Base-by-base conservation (phyloP, 2,797 vertebrate genomes). In the Liparis tanakae region DNA sequence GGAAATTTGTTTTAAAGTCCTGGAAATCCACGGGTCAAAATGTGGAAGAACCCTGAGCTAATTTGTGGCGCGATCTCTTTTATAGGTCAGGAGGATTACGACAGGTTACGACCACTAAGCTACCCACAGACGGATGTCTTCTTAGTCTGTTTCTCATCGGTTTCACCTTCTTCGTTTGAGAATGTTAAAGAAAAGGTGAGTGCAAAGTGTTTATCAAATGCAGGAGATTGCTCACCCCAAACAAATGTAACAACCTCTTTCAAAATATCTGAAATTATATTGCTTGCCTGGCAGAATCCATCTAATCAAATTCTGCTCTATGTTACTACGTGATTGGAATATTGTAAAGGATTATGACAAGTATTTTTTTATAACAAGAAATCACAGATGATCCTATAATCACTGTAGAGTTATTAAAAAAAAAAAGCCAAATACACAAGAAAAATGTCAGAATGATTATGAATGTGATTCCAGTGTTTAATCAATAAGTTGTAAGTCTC, bases 91-190 rank as follows among this genome's bases (percentile, higher is more conserved):
- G 95, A 95, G 80, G 94, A 95, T 80, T 95, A 95, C 0, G 94
- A 95, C 82, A 86, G 94, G 76, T 90, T 95, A 89, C 88, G 95
- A 81, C 95, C 95, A 71, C 86, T 95, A 82, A 94, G 92, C 84
- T 95, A 95, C 85, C 95, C 95, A 22, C 95, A 95, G 87, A 95
- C 95, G 0, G 94, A 95, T 5, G 94, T 95, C 73, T 95, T 95
- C 86, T 76, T 95, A 87, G 94, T 95, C 68, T 95, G 95, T 87
- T 95, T 95, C 89, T 95, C 95, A n/a, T 91, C 93, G 36, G 94
- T 95, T 80, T 95, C 95, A 6, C 95, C 94, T 36, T 94, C 94
- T 39, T 95, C 94, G 0, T 95, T 95, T 90, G 94, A 95, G 91
- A 95, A 95, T 34, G 94, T 95, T 44, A 95, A 95, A 90, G 94